These are phyloP conservation scores for Zygogramma bicolorata DNA, from an alignment of 2,888 invertebrate genomes.

Conservation along the genomic window DNA sequence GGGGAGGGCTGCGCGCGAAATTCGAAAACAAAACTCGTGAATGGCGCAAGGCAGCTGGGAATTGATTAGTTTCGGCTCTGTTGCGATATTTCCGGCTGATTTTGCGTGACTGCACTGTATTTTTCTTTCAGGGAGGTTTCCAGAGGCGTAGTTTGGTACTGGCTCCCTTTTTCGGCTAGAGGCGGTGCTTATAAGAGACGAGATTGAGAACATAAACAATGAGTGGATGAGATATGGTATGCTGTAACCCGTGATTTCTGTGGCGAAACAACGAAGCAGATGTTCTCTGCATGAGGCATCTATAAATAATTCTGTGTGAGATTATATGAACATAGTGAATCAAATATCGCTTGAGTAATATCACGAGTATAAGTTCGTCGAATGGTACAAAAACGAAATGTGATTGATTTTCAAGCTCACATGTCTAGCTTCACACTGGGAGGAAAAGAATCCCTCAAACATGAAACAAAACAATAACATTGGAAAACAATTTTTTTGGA, in stretches of 20 bases:
- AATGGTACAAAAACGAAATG: too few species aligned
- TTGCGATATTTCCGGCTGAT: neutral
- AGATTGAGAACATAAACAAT: neutral
- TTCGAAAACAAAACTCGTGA: neutral
- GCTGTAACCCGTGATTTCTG: neutral
- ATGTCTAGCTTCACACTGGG: too few species aligned
- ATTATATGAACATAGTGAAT: too few species aligned
- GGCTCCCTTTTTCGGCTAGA: neutral
- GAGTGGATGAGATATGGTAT: neutral
- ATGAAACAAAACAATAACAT: too few species aligned
- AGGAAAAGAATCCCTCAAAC: too few species aligned
- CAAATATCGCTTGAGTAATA: too few species aligned
- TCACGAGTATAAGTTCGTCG: too few species aligned
- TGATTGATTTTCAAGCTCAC: too few species aligned
- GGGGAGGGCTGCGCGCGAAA: conserved; percentile 30
- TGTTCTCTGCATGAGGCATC: neutral
- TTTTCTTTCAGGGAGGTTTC: neutral
- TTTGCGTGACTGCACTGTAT: neutral
- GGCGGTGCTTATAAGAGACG: neutral
- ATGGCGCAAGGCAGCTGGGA: conserved; percentile 4
- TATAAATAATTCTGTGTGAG: neutral
- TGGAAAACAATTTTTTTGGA: too few species aligned
- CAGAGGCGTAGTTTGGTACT: neutral
- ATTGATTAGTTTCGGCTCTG: neutral
- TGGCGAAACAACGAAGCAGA: too few species aligned